Percentiles rank a stretch among this genome's conserved stretches.
phyloP scores from a whole-genome alignment of 2,797 vertebrate genomes.

The Coendou prehensilis region DNA sequence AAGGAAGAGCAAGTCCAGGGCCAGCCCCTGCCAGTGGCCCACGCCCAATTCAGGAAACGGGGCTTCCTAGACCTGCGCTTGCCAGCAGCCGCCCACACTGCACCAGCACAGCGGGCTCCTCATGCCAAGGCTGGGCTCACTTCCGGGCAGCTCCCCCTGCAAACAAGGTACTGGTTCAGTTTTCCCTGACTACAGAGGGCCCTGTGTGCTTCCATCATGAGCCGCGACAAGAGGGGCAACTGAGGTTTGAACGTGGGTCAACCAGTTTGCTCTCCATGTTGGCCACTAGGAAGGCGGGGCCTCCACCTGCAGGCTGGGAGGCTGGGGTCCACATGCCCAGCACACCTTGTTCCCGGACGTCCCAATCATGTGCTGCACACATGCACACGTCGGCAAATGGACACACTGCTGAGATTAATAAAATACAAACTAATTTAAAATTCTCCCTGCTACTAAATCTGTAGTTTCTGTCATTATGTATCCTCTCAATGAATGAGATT shows the following conservation, averaged over 20 bases:
- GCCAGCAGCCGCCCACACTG: not conserved
- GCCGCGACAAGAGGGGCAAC: slow-evolving; percentile 29
- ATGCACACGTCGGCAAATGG: not conserved
- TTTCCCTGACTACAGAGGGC: not conserved
- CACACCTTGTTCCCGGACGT: not conserved
- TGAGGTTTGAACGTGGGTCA: not conserved
- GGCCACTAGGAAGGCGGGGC: not conserved
- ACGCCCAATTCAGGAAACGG: too few species aligned
- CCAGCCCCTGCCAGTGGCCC: not conserved
- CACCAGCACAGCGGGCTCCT: not conserved
- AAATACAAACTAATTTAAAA: slow-evolving; percentile 46
- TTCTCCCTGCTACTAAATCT: not conserved
- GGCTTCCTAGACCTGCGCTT: not conserved
- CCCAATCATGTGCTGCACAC: not conserved
- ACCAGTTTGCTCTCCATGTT: not conserved
- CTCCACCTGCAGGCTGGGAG: not conserved
- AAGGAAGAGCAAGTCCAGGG: not conserved
- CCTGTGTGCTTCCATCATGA: not conserved
- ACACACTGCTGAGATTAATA: slow-evolving; percentile 21
- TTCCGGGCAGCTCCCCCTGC: not conserved
- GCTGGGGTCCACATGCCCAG: not conserved
- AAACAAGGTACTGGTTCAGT: not conserved
- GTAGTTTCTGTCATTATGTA: slow-evolving; percentile 1
- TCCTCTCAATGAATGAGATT: slow-evolving; percentile 44
- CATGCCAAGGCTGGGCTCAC: not conserved